Percentiles rank a stretch among this genome's conserved stretches.
phyloP scores from a whole-genome alignment of 2,888 invertebrate species.

The Campopleginae sp. region DNA sequence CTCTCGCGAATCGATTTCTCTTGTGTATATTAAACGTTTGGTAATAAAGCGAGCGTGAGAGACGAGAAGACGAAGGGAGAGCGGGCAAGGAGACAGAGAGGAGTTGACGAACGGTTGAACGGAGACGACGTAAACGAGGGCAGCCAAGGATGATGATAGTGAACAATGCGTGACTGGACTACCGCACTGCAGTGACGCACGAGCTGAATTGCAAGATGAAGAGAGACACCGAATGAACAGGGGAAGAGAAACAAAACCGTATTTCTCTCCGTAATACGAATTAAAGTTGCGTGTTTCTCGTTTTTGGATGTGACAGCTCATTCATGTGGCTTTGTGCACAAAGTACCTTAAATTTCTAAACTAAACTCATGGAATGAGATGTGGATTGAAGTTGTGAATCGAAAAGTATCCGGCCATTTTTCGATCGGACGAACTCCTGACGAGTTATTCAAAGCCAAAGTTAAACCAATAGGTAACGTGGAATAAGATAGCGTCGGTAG shows the following conservation, averaged over 20 bases:
- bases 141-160: slow-evolving; percentile 39
- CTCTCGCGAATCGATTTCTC: slow-evolving; percentile 58
- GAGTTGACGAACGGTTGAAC: slow-evolving; percentile 7
- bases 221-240: neutral
- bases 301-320: neutral
- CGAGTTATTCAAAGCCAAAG: neutral
- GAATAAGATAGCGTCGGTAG: slow-evolving; percentile 1
- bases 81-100: neutral
- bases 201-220: slow-evolving; percentile 24
- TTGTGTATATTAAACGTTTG: slow-evolving; percentile 49
- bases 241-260: neutral
- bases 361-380: neutral
- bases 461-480: neutral
- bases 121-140: slow-evolving; percentile 50
- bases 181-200: slow-evolving; percentile 69
- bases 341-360: neutral
- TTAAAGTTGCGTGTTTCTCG: slow-evolving; percentile 1
- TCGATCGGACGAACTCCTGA: neutral
- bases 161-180: slow-evolving; percentile 63
- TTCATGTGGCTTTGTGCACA: neutral
- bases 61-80: slow-evolving; percentile 13
- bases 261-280: slow-evolving; percentile 8
- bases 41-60: slow-evolving; percentile 31
- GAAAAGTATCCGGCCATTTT: slow-evolving; percentile 1
- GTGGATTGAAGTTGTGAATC: neutral